Evolutionary conservation across 2,797 vertebrate species (phyloP), one percentile per base, ranked within the genome.

Genomic region (Sardinella longiceps): DNA sequence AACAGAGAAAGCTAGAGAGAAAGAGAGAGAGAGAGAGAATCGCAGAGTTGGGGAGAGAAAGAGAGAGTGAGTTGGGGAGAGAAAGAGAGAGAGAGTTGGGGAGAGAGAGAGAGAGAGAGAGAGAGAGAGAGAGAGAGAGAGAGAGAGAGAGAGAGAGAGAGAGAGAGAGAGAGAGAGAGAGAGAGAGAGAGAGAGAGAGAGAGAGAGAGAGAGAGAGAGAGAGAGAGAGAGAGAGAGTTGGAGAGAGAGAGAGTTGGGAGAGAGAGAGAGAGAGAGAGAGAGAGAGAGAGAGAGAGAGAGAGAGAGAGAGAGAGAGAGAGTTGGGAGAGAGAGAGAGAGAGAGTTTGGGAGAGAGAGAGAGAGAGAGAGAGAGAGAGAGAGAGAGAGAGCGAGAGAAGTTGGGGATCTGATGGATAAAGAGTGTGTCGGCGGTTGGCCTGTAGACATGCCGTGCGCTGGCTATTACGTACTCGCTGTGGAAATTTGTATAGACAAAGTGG

Each of bases 401-500:
- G 37, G 70, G 37, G 70, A 20, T 82, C 87, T 93, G 92, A 93
- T 94, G 92, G 91, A 94, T 89, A 92, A 92, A 92, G 92, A 92
- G 89, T 90, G 89, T 94, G 90, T 92, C 37, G 70, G 70, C 23
- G 70, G 70, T 43, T 77, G 70, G 70, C 70, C 70, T 23, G 33
- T 80, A 80, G 45, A 39, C 81, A 80, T 60, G 70, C 48, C 33
- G 46, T 51, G 81, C 46, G 12, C 89, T 88, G 87, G 89, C 89
- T 82, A 90, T 90, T 91, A 89, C 63, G 77, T 88, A 90, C 90
- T 86, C 51, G 84, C 91, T 87, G 14, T 91, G 92, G 92, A 94
- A 93, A 93, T 92, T 87, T 88, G 86, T 89, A 89, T 88, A 91
- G 92, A 92, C 92, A 92, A 91, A 94, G 92, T 92, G 90, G 88